Percentiles rank a stretch among this genome's conserved stretches.
These are phyloP conservation scores for Heteromurus nitidus DNA, from an alignment of 2,888 invertebrate genomes.

Conservation along the genomic window DNA sequence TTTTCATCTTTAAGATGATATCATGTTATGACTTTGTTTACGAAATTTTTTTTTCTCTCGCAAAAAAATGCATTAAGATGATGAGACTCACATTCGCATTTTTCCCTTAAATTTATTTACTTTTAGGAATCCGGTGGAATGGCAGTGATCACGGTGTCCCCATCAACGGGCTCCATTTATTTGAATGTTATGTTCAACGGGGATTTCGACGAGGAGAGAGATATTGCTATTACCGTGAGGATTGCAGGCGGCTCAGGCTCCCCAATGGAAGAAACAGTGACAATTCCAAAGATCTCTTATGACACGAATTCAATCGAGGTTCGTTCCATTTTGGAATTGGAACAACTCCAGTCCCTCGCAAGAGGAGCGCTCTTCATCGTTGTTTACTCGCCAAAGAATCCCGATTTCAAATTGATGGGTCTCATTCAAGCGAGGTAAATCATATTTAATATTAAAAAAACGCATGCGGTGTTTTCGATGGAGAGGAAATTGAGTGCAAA, in stretches of 20 bases:
- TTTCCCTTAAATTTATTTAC: slow-evolving; percentile 1
- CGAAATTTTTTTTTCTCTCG: slow-evolving; percentile 1
- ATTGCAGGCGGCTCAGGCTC: slow-evolving; percentile 72
- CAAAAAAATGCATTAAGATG: neutral
- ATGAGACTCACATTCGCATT: too few relatives aligned
- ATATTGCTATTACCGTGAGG: slow-evolving; percentile 71
- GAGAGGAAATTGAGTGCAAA: too few relatives aligned
- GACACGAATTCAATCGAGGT: slow-evolving; percentile 83
- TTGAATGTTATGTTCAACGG: slow-evolving; percentile 89
- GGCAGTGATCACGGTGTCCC: slow-evolving; percentile 88
- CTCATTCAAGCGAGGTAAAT: slow-evolving; percentile 72
- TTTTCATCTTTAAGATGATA: slow-evolving; percentile 6
- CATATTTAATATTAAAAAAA: neutral
- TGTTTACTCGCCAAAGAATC: slow-evolving; percentile 82
- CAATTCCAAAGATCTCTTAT: slow-evolving; percentile 73
- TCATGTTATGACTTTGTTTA: slow-evolving; percentile 1
- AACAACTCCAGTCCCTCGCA: slow-evolving; percentile 85
- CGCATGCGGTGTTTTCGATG: too few relatives aligned
- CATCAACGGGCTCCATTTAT: slow-evolving; percentile 83
- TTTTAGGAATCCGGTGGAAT: slow-evolving; percentile 84
- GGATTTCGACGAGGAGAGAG: slow-evolving; percentile 78
- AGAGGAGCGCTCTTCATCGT: slow-evolving; percentile 85
- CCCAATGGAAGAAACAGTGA: slow-evolving; percentile 72
- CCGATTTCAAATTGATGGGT: slow-evolving; percentile 81
- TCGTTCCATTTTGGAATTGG: slow-evolving; percentile 85